These are phyloP conservation scores for Thereva unica DNA, from an alignment of 2,888 invertebrate species.

Conservation along the genomic window DNA sequence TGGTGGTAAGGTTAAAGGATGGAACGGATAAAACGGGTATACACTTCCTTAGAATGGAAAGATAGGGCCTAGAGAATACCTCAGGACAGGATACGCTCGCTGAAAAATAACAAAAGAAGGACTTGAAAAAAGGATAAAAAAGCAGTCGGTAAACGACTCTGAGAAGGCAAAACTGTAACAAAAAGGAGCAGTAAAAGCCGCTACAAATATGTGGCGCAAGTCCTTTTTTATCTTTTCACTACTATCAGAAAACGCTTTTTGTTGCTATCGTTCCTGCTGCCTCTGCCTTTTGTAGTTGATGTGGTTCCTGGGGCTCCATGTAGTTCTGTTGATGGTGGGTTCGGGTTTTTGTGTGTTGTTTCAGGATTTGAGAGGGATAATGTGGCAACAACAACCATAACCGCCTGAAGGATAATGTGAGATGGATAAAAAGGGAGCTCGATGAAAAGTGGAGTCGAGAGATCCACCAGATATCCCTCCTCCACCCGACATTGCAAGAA, in stretches of 20 bases:
- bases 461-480: slow-evolving; percentile 44
- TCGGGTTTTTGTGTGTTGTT: slow-evolving; percentile 28
- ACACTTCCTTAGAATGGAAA: not conserved
- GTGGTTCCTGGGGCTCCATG: slow-evolving; percentile 8
- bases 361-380: slow-evolving; percentile 39
- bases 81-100: not conserved
- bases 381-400: slow-evolving; percentile 40
- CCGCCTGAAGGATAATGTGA: slow-evolving; percentile 17
- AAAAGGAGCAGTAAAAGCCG: slow-evolving; percentile 16
- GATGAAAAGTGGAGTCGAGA: slow-evolving; percentile 40
- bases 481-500: not conserved
- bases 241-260: slow-evolving; percentile 30
- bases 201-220: slow-evolving; percentile 26
- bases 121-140: slow-evolving; percentile 11
- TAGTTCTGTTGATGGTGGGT: slow-evolving; percentile 11
- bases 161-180: slow-evolving; percentile 21
- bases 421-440: slow-evolving; percentile 11
- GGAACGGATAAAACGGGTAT: slow-evolving; percentile 12
- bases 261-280: slow-evolving; percentile 35
- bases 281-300: slow-evolving; percentile 33
- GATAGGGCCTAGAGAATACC: slow-evolving; percentile 1
- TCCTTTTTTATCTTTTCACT: slow-evolving; percentile 23
- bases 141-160: slow-evolving; percentile 2
- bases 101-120: slow-evolving; percentile 3
- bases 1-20: slow-evolving; percentile 15